phyloP scores from a whole-genome alignment of 2,797 vertebrate genomes.

The Zalophus californianus region DNA sequence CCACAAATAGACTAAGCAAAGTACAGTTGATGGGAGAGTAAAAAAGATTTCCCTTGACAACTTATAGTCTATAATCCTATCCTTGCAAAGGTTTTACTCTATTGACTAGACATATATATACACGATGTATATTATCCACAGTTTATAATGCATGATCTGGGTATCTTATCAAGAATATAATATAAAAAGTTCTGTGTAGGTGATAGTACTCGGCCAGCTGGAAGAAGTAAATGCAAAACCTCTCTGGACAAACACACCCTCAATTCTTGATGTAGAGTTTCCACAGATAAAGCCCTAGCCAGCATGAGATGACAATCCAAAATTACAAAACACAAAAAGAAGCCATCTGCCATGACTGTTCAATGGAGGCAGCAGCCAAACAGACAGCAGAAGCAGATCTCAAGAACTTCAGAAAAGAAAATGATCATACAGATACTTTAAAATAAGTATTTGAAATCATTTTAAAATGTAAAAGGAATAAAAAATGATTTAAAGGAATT shows the following conservation, averaged over 20 bases:
- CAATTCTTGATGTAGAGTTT: background rate
- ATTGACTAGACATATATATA: background rate
- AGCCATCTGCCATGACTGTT: background rate
- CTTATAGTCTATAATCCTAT: background rate
- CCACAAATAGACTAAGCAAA: background rate
- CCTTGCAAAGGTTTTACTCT: background rate
- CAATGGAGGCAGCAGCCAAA: background rate
- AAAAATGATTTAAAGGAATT: background rate
- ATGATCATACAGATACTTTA: background rate
- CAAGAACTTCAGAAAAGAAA: constrained; percentile 1
- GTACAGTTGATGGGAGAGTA: background rate
- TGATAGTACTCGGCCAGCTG: background rate
- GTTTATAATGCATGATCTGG: background rate
- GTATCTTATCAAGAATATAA: background rate
- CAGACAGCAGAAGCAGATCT: background rate
- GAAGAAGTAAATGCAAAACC: background rate
- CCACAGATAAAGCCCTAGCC: background rate
- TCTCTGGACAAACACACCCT: background rate
- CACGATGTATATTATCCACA: background rate
- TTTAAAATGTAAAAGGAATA: background rate
- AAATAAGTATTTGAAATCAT: background rate
- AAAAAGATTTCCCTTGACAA: background rate
- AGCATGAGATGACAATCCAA: background rate
- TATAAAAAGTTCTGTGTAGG: background rate
- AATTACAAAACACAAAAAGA: background rate